These are phyloP conservation scores for Camelus bactrianus DNA, from an alignment of 2,113 vertebrate species.

Conservation along the genomic window DNA sequence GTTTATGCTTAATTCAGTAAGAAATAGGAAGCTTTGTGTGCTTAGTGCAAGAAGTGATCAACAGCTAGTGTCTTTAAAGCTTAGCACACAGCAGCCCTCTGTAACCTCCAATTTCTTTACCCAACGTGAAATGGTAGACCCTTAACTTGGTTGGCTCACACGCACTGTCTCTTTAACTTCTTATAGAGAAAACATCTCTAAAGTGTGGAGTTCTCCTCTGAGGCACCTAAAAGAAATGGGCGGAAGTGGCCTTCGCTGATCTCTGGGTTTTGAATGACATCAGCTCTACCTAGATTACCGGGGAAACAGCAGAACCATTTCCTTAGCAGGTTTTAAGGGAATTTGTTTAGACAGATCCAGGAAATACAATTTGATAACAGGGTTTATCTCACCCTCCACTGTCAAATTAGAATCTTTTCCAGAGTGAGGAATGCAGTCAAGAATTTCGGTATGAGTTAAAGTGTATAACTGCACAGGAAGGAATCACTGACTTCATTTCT, in stretches of 20 bases:
- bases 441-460: neutral
- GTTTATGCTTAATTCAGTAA: neutral
- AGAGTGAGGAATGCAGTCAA: neutral
- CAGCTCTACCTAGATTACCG: neutral
- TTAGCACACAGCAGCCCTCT: accelerated
- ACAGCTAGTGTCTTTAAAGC: accelerated
- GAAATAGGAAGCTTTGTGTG: neutral
- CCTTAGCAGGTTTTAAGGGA: conserved; percentile 32
- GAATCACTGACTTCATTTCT: neutral
- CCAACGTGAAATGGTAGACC: accelerated
- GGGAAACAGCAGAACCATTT: conserved; percentile 30
- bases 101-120: neutral
- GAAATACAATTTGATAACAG: conserved; percentile 59
- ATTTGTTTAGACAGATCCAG: conserved; percentile 59
- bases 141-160: neutral
- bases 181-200: neutral
- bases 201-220: neutral
- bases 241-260: neutral
- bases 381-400: conserved; percentile 62
- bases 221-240: neutral
- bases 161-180: neutral
- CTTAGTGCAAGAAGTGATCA: neutral
- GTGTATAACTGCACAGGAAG: neutral
- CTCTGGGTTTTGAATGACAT: conserved; percentile 50
- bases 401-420: conserved; percentile 61